Evolutionary conservation across 2,797 vertebrate genomes (phyloP).

Genomic region (Dromococcyx pavoninus): DNA sequence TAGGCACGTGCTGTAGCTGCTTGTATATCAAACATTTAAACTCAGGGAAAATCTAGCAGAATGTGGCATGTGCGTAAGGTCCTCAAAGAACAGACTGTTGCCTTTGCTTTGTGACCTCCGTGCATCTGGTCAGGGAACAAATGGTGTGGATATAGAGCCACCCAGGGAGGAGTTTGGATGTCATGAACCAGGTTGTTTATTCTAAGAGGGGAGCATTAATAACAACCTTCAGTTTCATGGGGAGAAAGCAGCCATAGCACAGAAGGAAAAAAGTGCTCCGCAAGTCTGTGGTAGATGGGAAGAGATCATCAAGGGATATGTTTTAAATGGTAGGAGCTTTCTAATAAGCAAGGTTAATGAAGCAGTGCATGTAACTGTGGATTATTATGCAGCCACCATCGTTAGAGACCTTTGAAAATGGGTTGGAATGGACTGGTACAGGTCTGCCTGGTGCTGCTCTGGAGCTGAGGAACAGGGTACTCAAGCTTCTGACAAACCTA

Average conservation of each 20-base stretch:
- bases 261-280: background rate
- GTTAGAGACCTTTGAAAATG: background rate
- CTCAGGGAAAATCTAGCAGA: background rate
- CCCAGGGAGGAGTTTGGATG: background rate
- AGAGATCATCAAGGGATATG: background rate
- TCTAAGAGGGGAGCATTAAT: background rate
- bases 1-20: background rate
- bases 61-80: background rate
- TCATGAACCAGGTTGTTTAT: background rate
- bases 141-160: background rate
- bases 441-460: background rate
- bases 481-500: background rate
- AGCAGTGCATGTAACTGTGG: background rate
- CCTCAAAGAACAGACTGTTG: background rate
- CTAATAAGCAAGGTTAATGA: background rate
- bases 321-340: constrained; percentile 22
- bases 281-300: background rate
- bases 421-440: background rate
- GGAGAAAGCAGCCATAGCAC: background rate
- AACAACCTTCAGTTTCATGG: background rate
- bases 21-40: background rate
- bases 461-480: background rate
- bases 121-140: constrained; percentile 22
- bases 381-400: background rate
- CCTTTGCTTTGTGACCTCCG: background rate